Percentiles rank a stretch among this genome's conserved stretches.
Conservation (phyloP, 2,888 invertebrate species). For the Plemyria rubiginata region DNA sequence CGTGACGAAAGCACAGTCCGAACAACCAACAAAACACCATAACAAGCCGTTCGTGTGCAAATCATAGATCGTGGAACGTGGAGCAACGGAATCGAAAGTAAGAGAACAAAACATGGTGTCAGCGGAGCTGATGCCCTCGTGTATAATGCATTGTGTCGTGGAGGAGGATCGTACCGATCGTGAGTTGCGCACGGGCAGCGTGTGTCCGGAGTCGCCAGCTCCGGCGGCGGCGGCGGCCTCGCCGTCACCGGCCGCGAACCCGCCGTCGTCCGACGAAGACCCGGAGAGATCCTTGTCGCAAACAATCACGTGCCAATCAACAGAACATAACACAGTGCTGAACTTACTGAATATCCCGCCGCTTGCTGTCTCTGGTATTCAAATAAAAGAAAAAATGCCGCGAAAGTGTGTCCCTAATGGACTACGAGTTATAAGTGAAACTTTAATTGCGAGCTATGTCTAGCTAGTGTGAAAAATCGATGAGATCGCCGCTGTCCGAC, state of each 20-base stretch:
- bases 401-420: slow-evolving; percentile 61
- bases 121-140: slow-evolving; percentile 49
- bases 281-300: slow-evolving; percentile 80
- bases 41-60: slow-evolving; percentile 78
- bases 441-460: slow-evolving; percentile 59
- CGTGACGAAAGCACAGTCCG: slow-evolving; percentile 66
- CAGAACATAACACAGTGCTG: slow-evolving; percentile 55
- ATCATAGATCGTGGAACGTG: slow-evolving; percentile 75
- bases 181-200: slow-evolving; percentile 83
- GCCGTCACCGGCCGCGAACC: slow-evolving; percentile 74
- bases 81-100: slow-evolving; percentile 71
- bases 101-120: slow-evolving; percentile 50
- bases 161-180: slow-evolving; percentile 75
- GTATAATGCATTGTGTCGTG: slow-evolving; percentile 55
- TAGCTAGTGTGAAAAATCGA: slow-evolving; percentile 72
- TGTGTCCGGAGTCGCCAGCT: slow-evolving; percentile 75
- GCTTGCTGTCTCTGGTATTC: slow-evolving; percentile 48
- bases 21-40: slow-evolving; percentile 59
- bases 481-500: slow-evolving; percentile 66
- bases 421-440: slow-evolving; percentile 71
- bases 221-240: slow-evolving; percentile 65
- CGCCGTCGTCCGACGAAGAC: slow-evolving; percentile 83
- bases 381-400: slow-evolving; percentile 42
- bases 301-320: slow-evolving; percentile 71
- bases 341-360: slow-evolving; percentile 59